Evolutionary conservation across 2,888 invertebrate species (phyloP).

Genomic region (Drosophila planitibia): DNA sequence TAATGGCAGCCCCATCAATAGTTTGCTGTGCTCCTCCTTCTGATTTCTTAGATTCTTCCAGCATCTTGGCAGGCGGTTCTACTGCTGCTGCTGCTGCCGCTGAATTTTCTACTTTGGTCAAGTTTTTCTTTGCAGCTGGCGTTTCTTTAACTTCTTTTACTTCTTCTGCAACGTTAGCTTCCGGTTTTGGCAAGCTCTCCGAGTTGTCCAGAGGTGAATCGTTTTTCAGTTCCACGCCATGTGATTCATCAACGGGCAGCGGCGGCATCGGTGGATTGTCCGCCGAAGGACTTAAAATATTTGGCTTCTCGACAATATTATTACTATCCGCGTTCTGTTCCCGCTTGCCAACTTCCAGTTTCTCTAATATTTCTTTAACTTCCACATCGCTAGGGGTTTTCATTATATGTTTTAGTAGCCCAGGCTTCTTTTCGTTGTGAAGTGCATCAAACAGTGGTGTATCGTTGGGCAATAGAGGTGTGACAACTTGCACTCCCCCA

Average conservation of each 20-base stretch:
- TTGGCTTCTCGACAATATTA: conserved; percentile 26
- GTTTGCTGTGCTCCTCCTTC: conserved; percentile 50
- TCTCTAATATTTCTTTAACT: conserved; percentile 31
- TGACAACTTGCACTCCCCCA: conserved; percentile 46
- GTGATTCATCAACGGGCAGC: conserved; percentile 78
- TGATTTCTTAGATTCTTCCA: neutral
- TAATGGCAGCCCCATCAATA: conserved; percentile 85
- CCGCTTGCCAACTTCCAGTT: conserved; percentile 35
- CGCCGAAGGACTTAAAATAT: conserved; percentile 25
- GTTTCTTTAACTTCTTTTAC: neutral
- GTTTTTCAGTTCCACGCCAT: conserved; percentile 28
- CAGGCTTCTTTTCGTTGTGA: conserved; percentile 43
- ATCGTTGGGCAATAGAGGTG: conserved; percentile 56
- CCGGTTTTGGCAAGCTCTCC: conserved; percentile 14
- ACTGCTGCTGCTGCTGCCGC: neutral
- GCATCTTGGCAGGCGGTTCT: neutral
- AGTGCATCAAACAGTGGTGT: conserved; percentile 38
- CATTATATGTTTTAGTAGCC: conserved; percentile 47
- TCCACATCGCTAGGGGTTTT: conserved; percentile 27
- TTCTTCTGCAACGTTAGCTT: conserved; percentile 2
- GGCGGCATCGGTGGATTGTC: conserved; percentile 72
- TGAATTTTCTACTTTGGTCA: conserved; percentile 2
- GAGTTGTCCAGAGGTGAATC: conserved; percentile 18
- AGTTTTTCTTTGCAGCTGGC: conserved; percentile 15
- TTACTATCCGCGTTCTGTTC: conserved; percentile 6